These are phyloP conservation scores for Lacerta agilis DNA, from an alignment of 2,797 vertebrate genomes.

Conservation along the genomic window DNA sequence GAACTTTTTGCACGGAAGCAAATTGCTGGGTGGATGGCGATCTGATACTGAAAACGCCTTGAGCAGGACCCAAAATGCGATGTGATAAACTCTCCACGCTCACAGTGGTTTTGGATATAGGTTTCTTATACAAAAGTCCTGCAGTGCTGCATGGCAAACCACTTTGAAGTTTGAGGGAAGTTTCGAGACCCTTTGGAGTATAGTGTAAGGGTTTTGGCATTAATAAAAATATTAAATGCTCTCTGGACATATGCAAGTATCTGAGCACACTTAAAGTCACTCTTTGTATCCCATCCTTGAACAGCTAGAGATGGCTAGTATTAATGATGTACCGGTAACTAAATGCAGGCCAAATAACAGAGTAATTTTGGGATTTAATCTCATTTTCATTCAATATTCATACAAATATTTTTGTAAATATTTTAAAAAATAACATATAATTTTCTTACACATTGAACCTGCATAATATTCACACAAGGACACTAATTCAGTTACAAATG, in stretches of 20 bases:
- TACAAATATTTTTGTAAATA: too few species aligned
- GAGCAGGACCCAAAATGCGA: not conserved
- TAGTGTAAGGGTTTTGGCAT: not conserved
- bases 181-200: not conserved
- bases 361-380: too few species aligned
- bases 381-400: too few species aligned
- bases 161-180: not conserved
- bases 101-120: not conserved
- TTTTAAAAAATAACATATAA: too few species aligned
- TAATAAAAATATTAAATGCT: not conserved
- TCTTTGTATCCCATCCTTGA: not conserved
- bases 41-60: not conserved
- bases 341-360: not conserved
- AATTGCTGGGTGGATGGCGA: not conserved
- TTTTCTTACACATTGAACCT: too few species aligned
- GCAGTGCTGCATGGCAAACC: not conserved
- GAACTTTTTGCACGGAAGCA: not conserved
- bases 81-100: not conserved
- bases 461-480: too few species aligned
- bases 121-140: not conserved
- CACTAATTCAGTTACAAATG: too few species aligned
- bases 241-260: not conserved
- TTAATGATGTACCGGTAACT: not conserved
- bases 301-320: not conserved
- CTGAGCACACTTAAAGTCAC: not conserved